Evolutionary conservation across 2,113 vertebrate genomes (phyloP), one percentile per base, ranked within the genome.

Genomic region (Lophochroa leadbeateri): DNA sequence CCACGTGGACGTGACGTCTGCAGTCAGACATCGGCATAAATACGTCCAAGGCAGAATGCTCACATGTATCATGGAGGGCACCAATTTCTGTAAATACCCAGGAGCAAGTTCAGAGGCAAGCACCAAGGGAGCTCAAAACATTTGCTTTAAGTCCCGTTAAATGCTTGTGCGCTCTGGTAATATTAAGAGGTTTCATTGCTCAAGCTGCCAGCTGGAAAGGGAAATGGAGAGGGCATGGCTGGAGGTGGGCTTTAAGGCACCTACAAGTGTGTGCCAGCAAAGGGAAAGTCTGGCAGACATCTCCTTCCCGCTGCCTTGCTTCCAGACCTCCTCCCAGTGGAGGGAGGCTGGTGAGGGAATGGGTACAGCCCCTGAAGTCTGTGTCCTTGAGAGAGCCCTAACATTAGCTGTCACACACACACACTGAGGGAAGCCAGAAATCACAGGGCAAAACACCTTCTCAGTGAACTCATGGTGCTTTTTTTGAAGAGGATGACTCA

Each of bases 161-260:
- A 88, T 65, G 29, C 44, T 67, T 63, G 60, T 2, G 0, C 5
- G 12, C 37, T 70, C 31, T 0, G 1, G 67, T 60, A 35, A 71
- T 64, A 78, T 76, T 47, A 50, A 79, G 60, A 83, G 69, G 50
- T 60, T 96, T 94, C 33, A 41, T 71, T 79, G 76, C 80, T 88
- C 24, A 10, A 75, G 43, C 35, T 93, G 88, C 90, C 83, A 90
- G 72, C 47, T 94, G 82, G 94, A 87, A 88, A 87, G 57, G 31
- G 60, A 77, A 90, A 61, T 24, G 39, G 47, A 89, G 74, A 74
- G 49, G 19, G 7, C 60, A 58, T 18, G 61, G 69, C 80, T 91
- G 37, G 76, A 96, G 82, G 65, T 80, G 69, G 88, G 72, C 64
- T 95, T 87, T 0, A 1, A 91, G 61, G 84, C 84, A 94, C 67